Evolutionary conservation across 2,888 invertebrate species (phyloP).

Genomic region (Muschampia plurimacula): DNA sequence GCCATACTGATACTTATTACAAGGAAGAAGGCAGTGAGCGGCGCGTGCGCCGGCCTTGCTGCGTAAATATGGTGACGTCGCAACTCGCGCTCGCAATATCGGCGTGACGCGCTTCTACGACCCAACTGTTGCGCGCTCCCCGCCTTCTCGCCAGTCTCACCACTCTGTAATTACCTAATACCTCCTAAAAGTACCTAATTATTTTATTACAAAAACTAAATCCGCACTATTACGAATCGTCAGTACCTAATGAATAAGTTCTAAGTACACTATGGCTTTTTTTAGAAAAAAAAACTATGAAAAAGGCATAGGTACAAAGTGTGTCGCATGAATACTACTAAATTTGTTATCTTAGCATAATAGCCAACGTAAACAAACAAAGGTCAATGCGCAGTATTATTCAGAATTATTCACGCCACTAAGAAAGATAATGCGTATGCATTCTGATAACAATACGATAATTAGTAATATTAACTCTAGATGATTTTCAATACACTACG

Average conservation of each 20-base stretch:
- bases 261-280: too few relatives aligned
- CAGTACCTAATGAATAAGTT: too few relatives aligned
- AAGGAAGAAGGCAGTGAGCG: conserved; percentile 62
- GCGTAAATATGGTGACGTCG: conserved; percentile 70
- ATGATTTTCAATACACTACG: conserved; percentile 15
- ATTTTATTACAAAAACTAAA: background rate
- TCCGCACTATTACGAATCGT: background rate
- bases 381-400: conserved; percentile 42
- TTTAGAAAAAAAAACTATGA: too few relatives aligned
- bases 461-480: conserved; percentile 14
- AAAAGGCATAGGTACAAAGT: background rate
- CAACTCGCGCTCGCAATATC: conserved; percentile 57
- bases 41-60: conserved; percentile 57
- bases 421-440: conserved; percentile 35
- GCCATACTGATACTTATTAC: conserved; percentile 43
- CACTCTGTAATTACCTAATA: background rate
- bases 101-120: conserved; percentile 60
- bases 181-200: conserved; percentile 4
- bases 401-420: conserved; percentile 31
- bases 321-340: background rate
- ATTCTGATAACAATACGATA: conserved; percentile 35
- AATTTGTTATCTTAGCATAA: conserved; percentile 31
- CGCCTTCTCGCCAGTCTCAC: conserved; percentile 18
- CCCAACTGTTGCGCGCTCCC: conserved; percentile 45
- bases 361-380: conserved; percentile 37